phyloP scores from a whole-genome alignment of 2,888 invertebrate genomes.

The Mactromeris polynyma region DNA sequence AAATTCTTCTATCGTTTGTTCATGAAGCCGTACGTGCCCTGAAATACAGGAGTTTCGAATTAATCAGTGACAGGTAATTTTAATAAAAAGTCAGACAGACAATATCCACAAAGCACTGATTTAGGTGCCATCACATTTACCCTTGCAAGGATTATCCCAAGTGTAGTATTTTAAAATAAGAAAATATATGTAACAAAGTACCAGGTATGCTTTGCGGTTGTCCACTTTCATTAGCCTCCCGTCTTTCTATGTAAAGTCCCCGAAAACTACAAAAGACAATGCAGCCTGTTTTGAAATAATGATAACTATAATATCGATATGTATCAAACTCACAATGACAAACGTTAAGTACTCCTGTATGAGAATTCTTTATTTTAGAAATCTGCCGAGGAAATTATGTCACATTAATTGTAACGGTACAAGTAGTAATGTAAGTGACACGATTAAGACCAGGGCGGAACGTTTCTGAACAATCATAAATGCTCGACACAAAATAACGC shows the following conservation, averaged over 20 bases:
- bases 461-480: no score
- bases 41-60: not conserved
- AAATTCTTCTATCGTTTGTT: conserved; percentile 28
- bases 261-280: not conserved
- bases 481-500: no score
- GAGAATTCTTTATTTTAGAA: no score
- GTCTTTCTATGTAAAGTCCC: not conserved
- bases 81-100: not conserved
- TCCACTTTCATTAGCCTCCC: not conserved
- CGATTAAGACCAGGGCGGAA: no score
- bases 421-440: no score
- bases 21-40: not conserved
- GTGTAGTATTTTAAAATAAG: not conserved
- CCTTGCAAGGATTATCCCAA: no score
- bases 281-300: not conserved
- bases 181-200: not conserved
- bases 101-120: not conserved
- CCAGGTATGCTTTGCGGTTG: not conserved
- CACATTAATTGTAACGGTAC: no score
- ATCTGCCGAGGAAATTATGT: no score
- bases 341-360: no score
- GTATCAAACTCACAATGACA: not conserved
- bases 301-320: not conserved
- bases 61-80: not conserved
- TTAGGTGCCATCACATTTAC: not conserved